phyloP scores from a whole-genome alignment of 2,797 vertebrate genomes.

The Esox masquinongy region DNA sequence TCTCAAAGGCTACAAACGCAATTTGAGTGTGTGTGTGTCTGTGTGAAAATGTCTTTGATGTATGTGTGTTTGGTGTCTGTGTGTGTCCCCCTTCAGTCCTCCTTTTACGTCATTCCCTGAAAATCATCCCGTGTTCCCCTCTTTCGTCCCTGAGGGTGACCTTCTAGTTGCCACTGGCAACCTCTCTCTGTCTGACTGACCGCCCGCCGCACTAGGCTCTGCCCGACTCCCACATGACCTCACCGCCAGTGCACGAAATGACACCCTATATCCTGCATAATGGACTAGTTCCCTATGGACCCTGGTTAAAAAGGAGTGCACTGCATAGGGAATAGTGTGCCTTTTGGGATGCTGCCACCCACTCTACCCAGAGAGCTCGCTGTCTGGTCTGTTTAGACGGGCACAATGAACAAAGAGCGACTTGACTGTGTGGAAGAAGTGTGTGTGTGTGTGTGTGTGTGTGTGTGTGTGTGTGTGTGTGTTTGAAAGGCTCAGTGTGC shows the following conservation, averaged over 20 bases:
- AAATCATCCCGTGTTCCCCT: background rate
- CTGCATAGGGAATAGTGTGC: too few relatives aligned
- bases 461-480: conserved; percentile 24
- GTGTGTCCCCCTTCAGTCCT: background rate
- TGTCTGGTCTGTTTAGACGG: conserved; percentile 44
- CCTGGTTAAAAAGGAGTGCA: too few relatives aligned
- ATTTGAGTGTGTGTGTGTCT: too few relatives aligned
- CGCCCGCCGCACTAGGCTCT: conserved; percentile 60
- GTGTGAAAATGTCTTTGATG: too few relatives aligned
- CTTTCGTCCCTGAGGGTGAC: conserved; percentile 20
- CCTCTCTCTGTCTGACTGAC: conserved; percentile 37
- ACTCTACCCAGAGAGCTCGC: conserved; percentile 20
- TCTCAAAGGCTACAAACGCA: background rate
- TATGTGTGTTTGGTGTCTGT: too few relatives aligned
- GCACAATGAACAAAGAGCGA: conserved; percentile 61
- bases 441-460: conserved; percentile 26
- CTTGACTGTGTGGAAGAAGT: conserved; percentile 15
- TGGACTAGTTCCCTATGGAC: too few relatives aligned
- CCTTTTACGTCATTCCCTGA: background rate
- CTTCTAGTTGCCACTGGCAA: conserved; percentile 27
- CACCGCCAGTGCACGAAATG: conserved; percentile 34
- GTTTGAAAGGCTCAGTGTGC: conserved; percentile 9
- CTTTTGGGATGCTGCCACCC: too few relatives aligned
- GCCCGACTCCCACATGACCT: conserved; percentile 68
- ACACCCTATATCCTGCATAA: too few relatives aligned